Evolutionary conservation across 2,797 vertebrate species (phyloP).

Genomic region (Varecia variegata): DNA sequence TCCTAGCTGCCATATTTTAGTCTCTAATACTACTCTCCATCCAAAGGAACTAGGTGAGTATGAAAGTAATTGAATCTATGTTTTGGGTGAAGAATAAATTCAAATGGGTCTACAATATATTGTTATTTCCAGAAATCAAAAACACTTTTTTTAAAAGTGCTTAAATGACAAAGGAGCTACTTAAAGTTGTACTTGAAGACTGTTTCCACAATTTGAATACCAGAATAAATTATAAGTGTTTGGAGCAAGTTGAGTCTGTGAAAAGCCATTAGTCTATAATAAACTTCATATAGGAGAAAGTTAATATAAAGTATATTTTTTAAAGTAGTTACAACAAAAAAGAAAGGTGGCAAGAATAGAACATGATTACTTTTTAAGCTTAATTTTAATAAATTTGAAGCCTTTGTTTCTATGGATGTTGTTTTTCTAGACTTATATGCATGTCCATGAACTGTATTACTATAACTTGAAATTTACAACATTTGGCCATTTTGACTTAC

Average conservation of each 20-base stretch:
- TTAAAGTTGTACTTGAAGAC: neutral
- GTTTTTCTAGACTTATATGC: neutral
- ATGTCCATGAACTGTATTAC: neutral
- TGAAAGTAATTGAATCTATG: neutral
- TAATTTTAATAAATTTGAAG: neutral
- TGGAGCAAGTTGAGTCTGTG: neutral
- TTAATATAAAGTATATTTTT: neutral
- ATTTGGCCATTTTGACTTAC: neutral
- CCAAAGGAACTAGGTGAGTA: neutral
- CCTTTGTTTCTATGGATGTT: neutral
- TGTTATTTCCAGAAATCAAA: neutral
- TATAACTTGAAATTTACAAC: neutral
- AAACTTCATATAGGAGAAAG: neutral
- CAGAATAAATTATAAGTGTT: neutral
- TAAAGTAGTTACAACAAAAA: neutral
- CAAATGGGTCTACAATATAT: neutral
- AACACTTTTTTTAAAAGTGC: neutral
- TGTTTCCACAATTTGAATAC: neutral
- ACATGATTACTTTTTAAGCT: neutral
- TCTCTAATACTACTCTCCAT: neutral
- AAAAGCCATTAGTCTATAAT: neutral
- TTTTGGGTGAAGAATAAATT: neutral
- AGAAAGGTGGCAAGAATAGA: neutral
- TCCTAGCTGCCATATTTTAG: neutral
- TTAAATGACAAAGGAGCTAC: neutral